Evolutionary conservation across 2,888 invertebrate species (phyloP).

Genomic region (Brenthis daphne): DNA sequence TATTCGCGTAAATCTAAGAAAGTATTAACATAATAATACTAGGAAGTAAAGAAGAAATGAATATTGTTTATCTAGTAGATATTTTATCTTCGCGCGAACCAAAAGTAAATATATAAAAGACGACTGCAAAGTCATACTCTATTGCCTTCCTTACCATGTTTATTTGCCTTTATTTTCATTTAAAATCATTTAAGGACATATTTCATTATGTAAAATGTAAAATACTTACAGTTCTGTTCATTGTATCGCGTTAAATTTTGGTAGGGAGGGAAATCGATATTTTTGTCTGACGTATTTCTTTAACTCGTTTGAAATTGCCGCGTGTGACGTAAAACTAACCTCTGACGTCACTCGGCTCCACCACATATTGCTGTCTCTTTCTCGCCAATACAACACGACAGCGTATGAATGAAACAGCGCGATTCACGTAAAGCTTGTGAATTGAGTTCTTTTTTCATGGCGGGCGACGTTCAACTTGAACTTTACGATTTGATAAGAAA

Average conservation of each 20-base stretch:
- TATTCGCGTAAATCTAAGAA: too few relatives aligned
- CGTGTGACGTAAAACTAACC: constrained; percentile 71
- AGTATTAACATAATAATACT: too few relatives aligned
- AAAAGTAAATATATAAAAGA: too few relatives aligned
- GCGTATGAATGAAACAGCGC: constrained; percentile 56
- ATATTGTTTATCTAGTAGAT: too few relatives aligned
- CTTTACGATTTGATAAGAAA: constrained; percentile 63
- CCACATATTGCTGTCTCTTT: constrained; percentile 51
- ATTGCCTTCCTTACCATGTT: not conserved
- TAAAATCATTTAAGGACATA: not conserved
- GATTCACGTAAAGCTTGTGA: constrained; percentile 71
- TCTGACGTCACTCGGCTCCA: constrained; percentile 67
- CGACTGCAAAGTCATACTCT: too few relatives aligned
- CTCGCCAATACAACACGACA: constrained; percentile 55
- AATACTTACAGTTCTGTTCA: constrained; percentile 6
- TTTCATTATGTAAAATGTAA: not conserved
- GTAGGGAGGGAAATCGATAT: constrained; percentile 60
- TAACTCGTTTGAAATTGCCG: constrained; percentile 77
- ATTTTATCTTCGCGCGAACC: too few relatives aligned
- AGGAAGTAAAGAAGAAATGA: too few relatives aligned
- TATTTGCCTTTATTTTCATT: not conserved
- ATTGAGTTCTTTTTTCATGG: constrained; percentile 70
- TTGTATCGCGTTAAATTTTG: constrained; percentile 30
- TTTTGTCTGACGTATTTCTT: constrained; percentile 65
- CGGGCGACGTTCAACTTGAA: constrained; percentile 62